phyloP scores from a whole-genome alignment of 1,140 invertebrate genomes.

The Ylistrum balloti region DNA sequence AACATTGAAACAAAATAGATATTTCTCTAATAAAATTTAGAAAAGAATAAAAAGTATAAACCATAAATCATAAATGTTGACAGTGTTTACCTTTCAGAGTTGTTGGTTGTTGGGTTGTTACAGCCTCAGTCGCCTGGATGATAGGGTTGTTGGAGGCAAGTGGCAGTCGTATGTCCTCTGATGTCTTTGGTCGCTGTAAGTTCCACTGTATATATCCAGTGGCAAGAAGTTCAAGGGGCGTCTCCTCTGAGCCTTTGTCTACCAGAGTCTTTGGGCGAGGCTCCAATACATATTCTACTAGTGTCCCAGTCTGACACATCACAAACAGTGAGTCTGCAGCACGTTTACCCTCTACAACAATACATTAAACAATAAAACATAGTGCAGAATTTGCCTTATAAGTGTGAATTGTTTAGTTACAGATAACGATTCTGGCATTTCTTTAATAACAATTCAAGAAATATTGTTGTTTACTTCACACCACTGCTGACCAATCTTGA shows the following conservation, averaged over 20 bases:
- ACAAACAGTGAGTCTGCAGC: slow-evolving; percentile 93
- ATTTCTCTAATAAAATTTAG: too few species aligned
- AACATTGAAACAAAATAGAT: too few species aligned
- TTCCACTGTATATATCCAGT: slow-evolving; percentile 94
- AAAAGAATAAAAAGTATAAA: too few species aligned
- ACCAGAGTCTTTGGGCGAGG: slow-evolving; percentile 85
- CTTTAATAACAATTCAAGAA: too few species aligned
- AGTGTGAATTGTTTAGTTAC: too few species aligned
- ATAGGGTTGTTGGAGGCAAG: slow-evolving; percentile 81
- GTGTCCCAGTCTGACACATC: slow-evolving; percentile 92
- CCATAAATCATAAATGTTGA: too few species aligned
- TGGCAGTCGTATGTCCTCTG: slow-evolving; percentile 79
- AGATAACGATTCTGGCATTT: too few species aligned
- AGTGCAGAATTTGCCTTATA: too few species aligned
- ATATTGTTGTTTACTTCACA: too few species aligned
- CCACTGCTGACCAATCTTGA: too few species aligned
- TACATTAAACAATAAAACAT: not conserved
- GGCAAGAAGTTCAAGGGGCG: slow-evolving; percentile 92
- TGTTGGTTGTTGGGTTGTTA: slow-evolving; percentile 74
- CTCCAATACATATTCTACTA: slow-evolving; percentile 95
- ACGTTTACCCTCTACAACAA: slow-evolving; percentile 81
- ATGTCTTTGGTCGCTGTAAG: slow-evolving; percentile 83
- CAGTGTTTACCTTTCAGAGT: slow-evolving; percentile 67
- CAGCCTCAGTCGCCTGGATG: slow-evolving; percentile 81
- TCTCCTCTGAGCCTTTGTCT: slow-evolving; percentile 93